Percentiles rank a stretch among this genome's conserved stretches.
Evolutionary conservation across 2,888 invertebrate genomes (phyloP).

Genomic region (Myopa testacea): DNA sequence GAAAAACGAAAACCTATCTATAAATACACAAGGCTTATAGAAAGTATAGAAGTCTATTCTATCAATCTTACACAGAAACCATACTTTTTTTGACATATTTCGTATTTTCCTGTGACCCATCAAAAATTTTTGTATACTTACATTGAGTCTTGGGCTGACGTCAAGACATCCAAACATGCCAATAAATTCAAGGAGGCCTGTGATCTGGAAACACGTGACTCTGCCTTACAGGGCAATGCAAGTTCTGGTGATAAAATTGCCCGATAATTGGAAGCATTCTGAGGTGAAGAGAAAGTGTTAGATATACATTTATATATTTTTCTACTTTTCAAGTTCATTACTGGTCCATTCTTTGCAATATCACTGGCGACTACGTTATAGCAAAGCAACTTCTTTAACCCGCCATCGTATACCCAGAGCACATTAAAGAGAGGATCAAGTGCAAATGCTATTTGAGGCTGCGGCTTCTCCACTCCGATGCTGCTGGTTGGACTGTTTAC

Average conservation of each 20-base stretch:
- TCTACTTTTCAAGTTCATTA: constrained; percentile 46
- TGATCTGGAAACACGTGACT: constrained; percentile 80
- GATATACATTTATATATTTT: background rate
- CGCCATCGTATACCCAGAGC: constrained; percentile 89
- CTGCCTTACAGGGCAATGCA: constrained; percentile 79
- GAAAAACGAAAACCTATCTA: no score
- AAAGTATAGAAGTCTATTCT: no score
- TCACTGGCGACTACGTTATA: constrained; percentile 89
- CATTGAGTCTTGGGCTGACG: constrained; percentile 77
- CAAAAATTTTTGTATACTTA: background rate
- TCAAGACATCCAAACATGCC: constrained; percentile 89
- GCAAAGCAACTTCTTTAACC: constrained; percentile 74
- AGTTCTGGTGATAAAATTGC: constrained; percentile 85
- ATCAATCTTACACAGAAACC: no score
- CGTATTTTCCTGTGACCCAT: background rate
- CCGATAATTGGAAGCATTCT: constrained; percentile 64
- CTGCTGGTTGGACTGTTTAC: constrained; percentile 46
- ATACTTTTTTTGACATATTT: no score
- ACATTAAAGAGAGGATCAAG: constrained; percentile 94
- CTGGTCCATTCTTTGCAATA: constrained; percentile 64
- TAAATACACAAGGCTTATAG: no score
- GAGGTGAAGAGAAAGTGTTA: constrained; percentile 3
- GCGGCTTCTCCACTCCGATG: constrained; percentile 54
- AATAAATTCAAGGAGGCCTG: constrained; percentile 92
- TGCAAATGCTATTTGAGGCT: constrained; percentile 66